phyloP scores from a whole-genome alignment of 1,140 invertebrate genomes.

The Copidosoma floridanum region DNA sequence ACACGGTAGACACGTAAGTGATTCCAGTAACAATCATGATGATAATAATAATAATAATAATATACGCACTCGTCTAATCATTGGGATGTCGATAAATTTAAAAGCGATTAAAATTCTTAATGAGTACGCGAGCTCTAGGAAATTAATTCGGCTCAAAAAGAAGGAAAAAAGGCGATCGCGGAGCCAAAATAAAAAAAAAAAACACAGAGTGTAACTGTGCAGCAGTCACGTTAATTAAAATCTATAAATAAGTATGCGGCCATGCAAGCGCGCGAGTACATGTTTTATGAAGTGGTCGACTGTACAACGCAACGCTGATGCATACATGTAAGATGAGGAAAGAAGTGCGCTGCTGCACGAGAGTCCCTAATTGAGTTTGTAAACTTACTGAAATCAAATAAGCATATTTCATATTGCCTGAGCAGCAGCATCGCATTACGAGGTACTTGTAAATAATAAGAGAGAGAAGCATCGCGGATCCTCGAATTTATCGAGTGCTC shows the following conservation, averaged over 20 bases:
- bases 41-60: slow-evolving; percentile 13
- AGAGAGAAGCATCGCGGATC: too few species aligned
- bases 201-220: not conserved
- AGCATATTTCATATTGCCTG: slow-evolving; percentile 4
- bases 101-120: not conserved
- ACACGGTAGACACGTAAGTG: too few species aligned
- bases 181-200: not conserved
- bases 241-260: slow-evolving; percentile 12
- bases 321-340: not conserved
- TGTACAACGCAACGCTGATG: too few species aligned
- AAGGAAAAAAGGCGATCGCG: too few species aligned
- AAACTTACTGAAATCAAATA: slow-evolving; percentile 14
- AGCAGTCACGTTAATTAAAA: slow-evolving; percentile 3
- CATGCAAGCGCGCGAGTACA: too few species aligned
- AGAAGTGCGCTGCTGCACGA: not conserved
- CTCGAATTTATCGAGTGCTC: not conserved
- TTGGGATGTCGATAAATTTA: too few species aligned
- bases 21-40: slow-evolving; percentile 4
- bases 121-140: not conserved
- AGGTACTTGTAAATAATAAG: slow-evolving; percentile 3
- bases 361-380: slow-evolving; percentile 14
- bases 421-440: not conserved
- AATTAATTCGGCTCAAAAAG: too few species aligned
- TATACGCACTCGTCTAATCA: too few species aligned
- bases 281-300: not conserved